phyloP scores from a whole-genome alignment of 1,140 invertebrate genomes.

The Drosophila arizonae region DNA sequence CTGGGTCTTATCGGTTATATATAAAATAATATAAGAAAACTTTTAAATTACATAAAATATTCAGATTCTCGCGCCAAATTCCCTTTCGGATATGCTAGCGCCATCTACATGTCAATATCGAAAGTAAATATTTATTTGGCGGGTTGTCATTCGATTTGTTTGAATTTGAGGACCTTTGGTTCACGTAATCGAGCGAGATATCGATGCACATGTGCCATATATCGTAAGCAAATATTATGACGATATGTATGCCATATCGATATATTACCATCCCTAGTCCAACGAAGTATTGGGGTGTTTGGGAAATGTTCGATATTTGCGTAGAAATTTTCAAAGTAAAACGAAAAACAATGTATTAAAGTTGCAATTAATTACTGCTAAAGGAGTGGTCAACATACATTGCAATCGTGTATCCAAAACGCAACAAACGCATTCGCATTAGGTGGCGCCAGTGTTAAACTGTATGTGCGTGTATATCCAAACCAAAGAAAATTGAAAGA shows the following conservation, averaged over 20 bases:
- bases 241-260: constrained; percentile 1
- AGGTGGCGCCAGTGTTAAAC: background rate
- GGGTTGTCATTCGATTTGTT: constrained; percentile 2
- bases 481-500: constrained; percentile 34
- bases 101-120: constrained; percentile 12
- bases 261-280: constrained; percentile 35
- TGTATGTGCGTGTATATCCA: background rate
- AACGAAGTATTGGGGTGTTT: constrained; percentile 56
- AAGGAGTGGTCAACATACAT: constrained; percentile 26
- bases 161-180: background rate
- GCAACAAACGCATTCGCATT: constrained; percentile 6
- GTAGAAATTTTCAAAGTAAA: constrained; percentile 47
- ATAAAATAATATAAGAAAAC: too few relatives aligned
- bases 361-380: constrained; percentile 20
- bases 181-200: constrained; percentile 2
- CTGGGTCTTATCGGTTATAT: too few relatives aligned
- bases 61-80: constrained; percentile 6
- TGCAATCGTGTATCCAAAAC: constrained; percentile 26
- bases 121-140: background rate
- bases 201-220: constrained; percentile 7
- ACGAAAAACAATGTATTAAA: constrained; percentile 48
- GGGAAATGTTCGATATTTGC: constrained; percentile 76
- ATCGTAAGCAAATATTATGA: constrained; percentile 12
- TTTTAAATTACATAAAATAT: background rate
- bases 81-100: background rate